These are phyloP conservation scores for Fulica atra DNA, from an alignment of 2,113 vertebrate genomes.

Conservation along the genomic window DNA sequence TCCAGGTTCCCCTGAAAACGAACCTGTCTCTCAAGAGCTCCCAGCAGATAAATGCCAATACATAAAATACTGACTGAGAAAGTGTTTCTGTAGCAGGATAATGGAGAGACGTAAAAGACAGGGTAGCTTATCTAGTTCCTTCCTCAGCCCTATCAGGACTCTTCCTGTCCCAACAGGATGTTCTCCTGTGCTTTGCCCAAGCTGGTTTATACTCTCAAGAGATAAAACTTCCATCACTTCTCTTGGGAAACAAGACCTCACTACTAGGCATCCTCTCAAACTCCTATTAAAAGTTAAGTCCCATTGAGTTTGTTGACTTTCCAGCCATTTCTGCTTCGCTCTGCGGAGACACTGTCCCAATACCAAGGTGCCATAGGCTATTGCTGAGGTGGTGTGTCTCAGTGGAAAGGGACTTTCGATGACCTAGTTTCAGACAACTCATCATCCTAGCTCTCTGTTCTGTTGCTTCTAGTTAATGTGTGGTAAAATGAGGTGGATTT, in stretches of 20 bases:
- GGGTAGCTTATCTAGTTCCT: not conserved
- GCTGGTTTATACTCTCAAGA: not conserved
- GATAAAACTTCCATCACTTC: not conserved
- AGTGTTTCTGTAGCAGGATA: slow-evolving; percentile 25
- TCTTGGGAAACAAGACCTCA: not conserved
- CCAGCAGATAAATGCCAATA: not conserved
- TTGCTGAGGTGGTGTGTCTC: not conserved
- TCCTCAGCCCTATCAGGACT: not conserved
- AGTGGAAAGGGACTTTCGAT: not conserved
- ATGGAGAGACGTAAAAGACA: slow-evolving; percentile 27
- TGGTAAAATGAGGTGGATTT: not conserved
- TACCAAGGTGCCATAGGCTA: not conserved
- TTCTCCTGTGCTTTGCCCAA: not conserved
- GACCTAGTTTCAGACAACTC: not conserved
- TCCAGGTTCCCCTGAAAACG: not conserved
- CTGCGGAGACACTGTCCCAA: not conserved
- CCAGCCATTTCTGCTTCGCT: not conserved
- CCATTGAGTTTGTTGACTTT: not conserved
- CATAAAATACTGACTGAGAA: not conserved
- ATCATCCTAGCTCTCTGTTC: not conserved
- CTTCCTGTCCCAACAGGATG: slow-evolving; percentile 33
- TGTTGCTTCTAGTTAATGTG: not conserved
- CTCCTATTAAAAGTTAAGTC: not conserved
- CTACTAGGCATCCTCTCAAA: not conserved
- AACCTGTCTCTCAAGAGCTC: not conserved